Evolutionary conservation across 2,888 invertebrate species (phyloP).

Genomic region (Leptura quadrifasciata): DNA sequence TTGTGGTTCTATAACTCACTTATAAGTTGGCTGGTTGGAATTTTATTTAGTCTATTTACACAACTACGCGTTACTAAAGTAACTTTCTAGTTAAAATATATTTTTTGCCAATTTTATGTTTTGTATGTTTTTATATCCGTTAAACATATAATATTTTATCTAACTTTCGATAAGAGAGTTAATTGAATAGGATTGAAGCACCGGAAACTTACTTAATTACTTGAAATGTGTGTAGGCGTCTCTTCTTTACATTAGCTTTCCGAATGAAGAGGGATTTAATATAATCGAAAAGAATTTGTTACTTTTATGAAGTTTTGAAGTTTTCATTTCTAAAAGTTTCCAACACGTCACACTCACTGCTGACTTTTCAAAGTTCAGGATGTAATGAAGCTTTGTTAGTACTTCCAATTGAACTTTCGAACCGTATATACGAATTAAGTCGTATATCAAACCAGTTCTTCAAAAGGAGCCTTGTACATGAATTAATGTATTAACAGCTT

Average conservation of each 20-base stretch:
- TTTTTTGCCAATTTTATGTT: too few species aligned
- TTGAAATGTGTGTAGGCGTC: slow-evolving; percentile 2
- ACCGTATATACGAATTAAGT: not conserved
- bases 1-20: too few species aligned
- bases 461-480: not conserved
- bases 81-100: too few species aligned
- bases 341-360: not conserved
- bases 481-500: too few species aligned
- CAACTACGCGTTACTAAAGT: too few species aligned
- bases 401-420: not conserved
- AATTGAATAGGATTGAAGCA: not conserved
- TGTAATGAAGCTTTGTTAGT: not conserved
- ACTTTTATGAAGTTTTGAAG: not conserved
- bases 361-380: not conserved
- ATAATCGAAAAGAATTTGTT: not conserved
- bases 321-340: not conserved
- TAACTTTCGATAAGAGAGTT: not conserved
- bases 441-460: not conserved
- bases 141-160: not conserved
- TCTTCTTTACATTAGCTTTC: not conserved
- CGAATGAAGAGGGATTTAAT: not conserved
- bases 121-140: too few species aligned
- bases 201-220: not conserved
- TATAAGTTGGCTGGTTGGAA: too few species aligned
- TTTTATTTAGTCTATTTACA: too few species aligned